Conservation (phyloP, 2,113 vertebrate species). For the Burhinus oedicnemus region DNA sequence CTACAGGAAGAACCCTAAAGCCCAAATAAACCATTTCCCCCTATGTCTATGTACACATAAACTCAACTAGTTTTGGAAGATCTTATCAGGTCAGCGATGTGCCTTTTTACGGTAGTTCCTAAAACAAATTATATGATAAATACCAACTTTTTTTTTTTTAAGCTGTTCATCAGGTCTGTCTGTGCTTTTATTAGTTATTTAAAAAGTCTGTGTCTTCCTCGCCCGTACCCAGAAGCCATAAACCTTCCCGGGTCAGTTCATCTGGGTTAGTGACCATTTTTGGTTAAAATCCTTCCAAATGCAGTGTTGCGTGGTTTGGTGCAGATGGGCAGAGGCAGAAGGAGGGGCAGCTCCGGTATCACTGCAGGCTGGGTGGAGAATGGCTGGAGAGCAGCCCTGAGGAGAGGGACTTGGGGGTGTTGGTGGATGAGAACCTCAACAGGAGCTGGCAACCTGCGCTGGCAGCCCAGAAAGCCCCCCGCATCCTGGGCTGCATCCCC, state of each 20-base stretch:
- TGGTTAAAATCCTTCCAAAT: background rate
- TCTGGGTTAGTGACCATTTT: background rate
- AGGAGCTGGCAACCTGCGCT: no score
- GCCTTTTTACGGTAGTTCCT: conserved; percentile 40
- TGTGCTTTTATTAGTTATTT: conserved; percentile 41
- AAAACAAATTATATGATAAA: background rate
- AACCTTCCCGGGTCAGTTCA: conserved; percentile 2
- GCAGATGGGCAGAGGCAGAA: background rate
- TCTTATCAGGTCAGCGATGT: background rate
- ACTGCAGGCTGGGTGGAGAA: no score
- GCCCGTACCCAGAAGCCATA: conserved; percentile 7
- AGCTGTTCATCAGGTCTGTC: background rate
- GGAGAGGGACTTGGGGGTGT: no score
- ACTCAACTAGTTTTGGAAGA: background rate
- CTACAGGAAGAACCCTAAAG: conserved; percentile 50
- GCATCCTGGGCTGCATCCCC: no score
- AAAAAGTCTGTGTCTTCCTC: conserved; percentile 35
- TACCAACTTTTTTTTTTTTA: background rate
- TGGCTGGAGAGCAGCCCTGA: no score
- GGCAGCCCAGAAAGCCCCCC: no score
- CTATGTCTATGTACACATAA: conserved; percentile 4
- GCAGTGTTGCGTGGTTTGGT: background rate
- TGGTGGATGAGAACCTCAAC: no score
- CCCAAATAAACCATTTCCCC: conserved; percentile 56
- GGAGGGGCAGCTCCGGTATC: background rate